Evolutionary conservation across 2,113 vertebrate species (phyloP).

Genomic region (Sphaerodactylus townsendi): DNA sequence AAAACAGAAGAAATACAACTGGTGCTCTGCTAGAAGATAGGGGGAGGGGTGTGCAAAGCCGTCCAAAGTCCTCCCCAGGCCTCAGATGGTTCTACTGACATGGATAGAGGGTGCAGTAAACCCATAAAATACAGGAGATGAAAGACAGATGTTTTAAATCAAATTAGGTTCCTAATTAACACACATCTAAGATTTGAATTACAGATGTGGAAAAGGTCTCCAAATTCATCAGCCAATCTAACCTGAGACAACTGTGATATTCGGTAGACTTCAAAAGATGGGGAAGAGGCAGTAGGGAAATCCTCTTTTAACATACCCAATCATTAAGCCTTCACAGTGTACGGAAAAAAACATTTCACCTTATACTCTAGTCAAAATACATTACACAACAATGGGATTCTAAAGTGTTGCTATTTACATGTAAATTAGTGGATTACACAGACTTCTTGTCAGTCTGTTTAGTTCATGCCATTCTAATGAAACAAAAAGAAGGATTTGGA

Average conservation of each 20-base stretch:
- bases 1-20: too few species aligned
- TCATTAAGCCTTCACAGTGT: background rate
- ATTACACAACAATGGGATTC: background rate
- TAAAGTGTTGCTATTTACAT: background rate
- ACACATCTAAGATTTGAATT: background rate
- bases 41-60: too few species aligned
- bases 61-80: too few species aligned
- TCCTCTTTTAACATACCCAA: background rate
- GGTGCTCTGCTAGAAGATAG: too few species aligned
- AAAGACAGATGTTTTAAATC: too few species aligned
- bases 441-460: background rate
- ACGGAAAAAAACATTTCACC: background rate
- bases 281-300: background rate
- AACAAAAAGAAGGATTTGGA: background rate
- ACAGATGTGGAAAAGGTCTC: background rate
- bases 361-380: background rate
- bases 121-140: too few species aligned
- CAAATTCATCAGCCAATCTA: background rate
- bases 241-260: background rate
- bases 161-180: too few species aligned
- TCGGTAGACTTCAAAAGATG: too few species aligned
- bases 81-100: too few species aligned
- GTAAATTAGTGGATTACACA: background rate
- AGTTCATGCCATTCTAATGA: background rate
- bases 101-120: too few species aligned